Base-by-base conservation (phyloP, 1,140 invertebrate genomes). In the Vollenhovia emeryi region DNA sequence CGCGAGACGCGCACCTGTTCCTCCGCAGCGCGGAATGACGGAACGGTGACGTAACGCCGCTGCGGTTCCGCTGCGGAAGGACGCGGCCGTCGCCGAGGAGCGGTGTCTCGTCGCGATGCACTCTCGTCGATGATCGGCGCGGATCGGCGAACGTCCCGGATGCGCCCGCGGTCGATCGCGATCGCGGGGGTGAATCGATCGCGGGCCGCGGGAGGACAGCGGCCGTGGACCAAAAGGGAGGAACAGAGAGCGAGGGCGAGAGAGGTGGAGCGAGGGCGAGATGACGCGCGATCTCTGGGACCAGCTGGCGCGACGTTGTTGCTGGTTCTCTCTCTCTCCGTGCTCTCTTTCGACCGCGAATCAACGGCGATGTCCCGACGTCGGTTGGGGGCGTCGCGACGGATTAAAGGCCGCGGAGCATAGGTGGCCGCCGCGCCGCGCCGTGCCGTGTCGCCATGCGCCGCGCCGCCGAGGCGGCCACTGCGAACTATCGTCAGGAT, bases 381-480 rank as follows among this genome's bases (percentile, higher is more conserved):
- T 69, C 87, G 74, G 91, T 91, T 86, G 91, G 87, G 91, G 91
- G 92, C 92, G 93, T 93, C 93, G 91, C 92, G 93, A 93, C 90
- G 93, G 92, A 94, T 94, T 94, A 93, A 92, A 93, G 88, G 90
- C 87, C 86, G 79, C 73, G 66, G 50, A 89, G 75, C 75, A 90
- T 89, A 85, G 92, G 92, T 92, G 89, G 91, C 89, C 89, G 80
- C 71, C 86, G 76, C 24, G 30, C 21, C 60, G 93, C 93, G 93
- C 93, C 75, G 82, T 78, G 36, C 24, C 62, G 90, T 87, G 91
- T 93, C 93, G 93, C 93, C 94, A 94, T 94, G 93, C 93, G 93
- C 93, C 75, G 86, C 89, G 80, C 82, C 86, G 66, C 86, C 87
- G 85, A 88, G 87, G 71, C 87, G 80, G 74, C 86, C 87, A 57